Evolutionary conservation across 2,797 vertebrate species (phyloP).

Genomic region (Phoxinus dragarum): DNA sequence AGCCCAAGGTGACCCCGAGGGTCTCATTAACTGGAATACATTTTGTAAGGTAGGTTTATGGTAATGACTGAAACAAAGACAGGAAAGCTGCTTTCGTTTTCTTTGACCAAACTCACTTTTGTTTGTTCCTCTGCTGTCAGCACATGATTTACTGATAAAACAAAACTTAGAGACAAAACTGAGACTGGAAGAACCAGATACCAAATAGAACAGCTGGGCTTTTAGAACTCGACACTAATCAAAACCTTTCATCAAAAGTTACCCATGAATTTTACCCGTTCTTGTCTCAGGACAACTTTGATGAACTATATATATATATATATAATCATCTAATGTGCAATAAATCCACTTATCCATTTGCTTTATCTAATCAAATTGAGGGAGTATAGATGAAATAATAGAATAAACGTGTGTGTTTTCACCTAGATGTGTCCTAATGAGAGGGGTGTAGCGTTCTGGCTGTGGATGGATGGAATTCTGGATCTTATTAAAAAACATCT

Average conservation of each 20-base stretch:
- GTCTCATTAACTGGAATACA: slow-evolving; percentile 83
- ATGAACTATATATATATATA: too few species aligned
- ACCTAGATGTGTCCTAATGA: slow-evolving; percentile 81
- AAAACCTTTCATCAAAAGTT: too few species aligned
- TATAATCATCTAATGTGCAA: not conserved
- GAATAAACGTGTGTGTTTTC: slow-evolving; percentile 52
- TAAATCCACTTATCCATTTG: not conserved
- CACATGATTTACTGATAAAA: slow-evolving; percentile 41
- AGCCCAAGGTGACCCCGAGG: slow-evolving; percentile 70
- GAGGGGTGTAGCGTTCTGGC: slow-evolving; percentile 91
- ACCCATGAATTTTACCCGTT: too few species aligned
- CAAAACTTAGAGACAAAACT: slow-evolving; percentile 31
- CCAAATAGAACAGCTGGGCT: not conserved
- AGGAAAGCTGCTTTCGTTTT: slow-evolving; percentile 54
- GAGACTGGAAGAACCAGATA: slow-evolving; percentile 62
- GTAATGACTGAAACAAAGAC: slow-evolving; percentile 14
- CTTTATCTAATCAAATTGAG: not conserved
- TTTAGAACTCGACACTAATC: not conserved
- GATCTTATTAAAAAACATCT: slow-evolving; percentile 95
- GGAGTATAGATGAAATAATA: not conserved
- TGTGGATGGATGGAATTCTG: slow-evolving; percentile 96
- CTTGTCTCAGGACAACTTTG: too few species aligned
- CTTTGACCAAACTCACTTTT: not conserved
- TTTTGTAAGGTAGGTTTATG: slow-evolving; percentile 87
- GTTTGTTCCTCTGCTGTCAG: slow-evolving; percentile 46